Evolutionary conservation across 2,797 vertebrate species (phyloP), one percentile per base, ranked within the genome.

Genomic region (Acanthurus tractus): DNA sequence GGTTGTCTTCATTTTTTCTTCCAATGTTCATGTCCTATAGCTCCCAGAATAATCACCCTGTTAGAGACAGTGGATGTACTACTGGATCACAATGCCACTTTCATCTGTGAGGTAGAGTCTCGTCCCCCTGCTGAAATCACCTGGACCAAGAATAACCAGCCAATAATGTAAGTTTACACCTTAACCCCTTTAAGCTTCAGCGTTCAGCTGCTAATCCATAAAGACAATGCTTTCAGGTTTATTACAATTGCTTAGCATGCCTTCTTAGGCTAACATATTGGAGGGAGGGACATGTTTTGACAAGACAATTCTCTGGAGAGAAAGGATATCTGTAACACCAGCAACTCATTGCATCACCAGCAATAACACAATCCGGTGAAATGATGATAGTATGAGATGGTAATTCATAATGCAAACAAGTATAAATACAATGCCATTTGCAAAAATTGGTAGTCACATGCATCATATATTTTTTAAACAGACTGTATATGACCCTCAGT

Each of bases 71-170:
- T 98, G 71, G 98, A 99, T 38, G 94, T 96, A 0, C 83, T 97
- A 14, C 94, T 97, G 71, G 97, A 98, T 92, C 97, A 99, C 1
- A 96, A 97, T 0, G 96, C 97, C 54, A 98, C 97, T 45, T 99
- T 99, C 85, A 96, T 99, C 92, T 99, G 98, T 70, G 97, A 96
- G 3, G 97, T 99, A 73, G 96, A 99, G 82, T 97, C 98, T 0
- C 93, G 95, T 6, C 97, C 98, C 3, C 90, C 95, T 25, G 95
- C 97, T 0, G 96, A 97, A 77, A 96, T 99, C 79, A 96, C 94
- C 0, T 99, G 98, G 98, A 98, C 96, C 1, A 96, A 97, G 75
- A 99, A 99, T 85, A 97, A 98, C 92, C 96, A 98, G 78, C 97
- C 95, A 34, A 97, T 99, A 85, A 96, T 96, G 98, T 99, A 89